Evolutionary conservation across 1,140 invertebrate genomes (phyloP).

Genomic region (Drosophila cardini): DNA sequence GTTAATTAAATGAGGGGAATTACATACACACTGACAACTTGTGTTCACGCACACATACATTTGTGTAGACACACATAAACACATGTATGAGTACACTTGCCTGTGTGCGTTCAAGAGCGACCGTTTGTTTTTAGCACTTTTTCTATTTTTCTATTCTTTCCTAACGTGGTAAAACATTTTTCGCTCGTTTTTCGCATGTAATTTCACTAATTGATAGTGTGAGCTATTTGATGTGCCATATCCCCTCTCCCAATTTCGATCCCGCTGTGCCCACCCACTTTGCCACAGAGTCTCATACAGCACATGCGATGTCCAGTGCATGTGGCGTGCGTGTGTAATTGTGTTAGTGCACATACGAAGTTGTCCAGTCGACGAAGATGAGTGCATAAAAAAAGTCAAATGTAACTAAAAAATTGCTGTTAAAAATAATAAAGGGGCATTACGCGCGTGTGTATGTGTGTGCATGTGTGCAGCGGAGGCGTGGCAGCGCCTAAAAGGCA

Average conservation of each 20-base stretch:
- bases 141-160: slow-evolving; percentile 72
- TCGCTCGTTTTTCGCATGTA: slow-evolving; percentile 76
- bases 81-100: not conserved
- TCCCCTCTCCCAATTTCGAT: not conserved
- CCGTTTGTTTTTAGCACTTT: slow-evolving; percentile 35
- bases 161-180: slow-evolving; percentile 62
- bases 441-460: slow-evolving; percentile 49
- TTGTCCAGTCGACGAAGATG: slow-evolving; percentile 42
- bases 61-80: not conserved
- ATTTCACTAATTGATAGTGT: slow-evolving; percentile 83
- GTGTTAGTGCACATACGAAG: slow-evolving; percentile 66
- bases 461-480: slow-evolving; percentile 33
- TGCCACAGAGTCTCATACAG: not conserved
- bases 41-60: slow-evolving; percentile 13
- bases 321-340: slow-evolving; percentile 59
- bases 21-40: slow-evolving; percentile 32
- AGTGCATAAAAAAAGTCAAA: slow-evolving; percentile 49
- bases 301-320: slow-evolving; percentile 23
- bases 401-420: slow-evolving; percentile 68
- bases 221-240: slow-evolving; percentile 47
- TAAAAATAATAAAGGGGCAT: slow-evolving; percentile 74
- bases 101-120: slow-evolving; percentile 40
- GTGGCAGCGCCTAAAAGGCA: slow-evolving; percentile 36
- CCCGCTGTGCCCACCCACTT: not conserved
- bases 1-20: slow-evolving; percentile 82